Evolutionary conservation across 2,797 vertebrate genomes (phyloP).

Genomic region (Mus minutoides): DNA sequence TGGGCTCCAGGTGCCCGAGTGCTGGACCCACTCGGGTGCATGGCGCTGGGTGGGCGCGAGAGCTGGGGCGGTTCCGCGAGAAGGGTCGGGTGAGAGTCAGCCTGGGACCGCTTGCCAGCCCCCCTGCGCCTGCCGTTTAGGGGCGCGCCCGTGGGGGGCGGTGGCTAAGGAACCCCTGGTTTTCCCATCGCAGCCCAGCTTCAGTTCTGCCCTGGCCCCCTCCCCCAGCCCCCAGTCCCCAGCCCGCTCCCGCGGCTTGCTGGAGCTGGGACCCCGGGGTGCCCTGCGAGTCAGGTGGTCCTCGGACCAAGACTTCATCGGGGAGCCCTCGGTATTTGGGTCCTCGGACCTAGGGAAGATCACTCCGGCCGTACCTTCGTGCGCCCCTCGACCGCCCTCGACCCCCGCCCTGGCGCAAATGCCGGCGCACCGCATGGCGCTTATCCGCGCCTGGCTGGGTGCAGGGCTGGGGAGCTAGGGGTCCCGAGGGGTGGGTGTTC

Average conservation of each 20-base stretch:
- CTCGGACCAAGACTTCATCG: constrained; percentile 29
- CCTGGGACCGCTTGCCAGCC: constrained; percentile 24
- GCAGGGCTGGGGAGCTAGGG: neutral
- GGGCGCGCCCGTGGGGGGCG: constrained; percentile 54
- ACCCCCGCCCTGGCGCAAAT: constrained; percentile 39
- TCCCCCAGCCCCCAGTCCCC: constrained; percentile 55
- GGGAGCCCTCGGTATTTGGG: neutral
- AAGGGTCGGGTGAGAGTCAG: constrained; percentile 27
- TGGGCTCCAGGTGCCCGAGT: constrained; percentile 21
- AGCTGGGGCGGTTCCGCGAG: neutral
- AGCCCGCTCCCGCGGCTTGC: neutral
- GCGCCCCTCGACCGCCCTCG: constrained; percentile 45
- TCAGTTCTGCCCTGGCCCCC: constrained; percentile 63
- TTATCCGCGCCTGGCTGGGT: neutral
- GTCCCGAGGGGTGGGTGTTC: neutral
- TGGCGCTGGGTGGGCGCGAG: neutral
- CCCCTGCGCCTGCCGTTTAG: constrained; percentile 2
- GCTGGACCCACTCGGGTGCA: neutral
- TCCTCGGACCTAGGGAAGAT: constrained; percentile 21
- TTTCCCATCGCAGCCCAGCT: neutral
- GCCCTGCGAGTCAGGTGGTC: constrained; percentile 25
- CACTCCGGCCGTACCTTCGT: neutral
- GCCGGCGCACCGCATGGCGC: constrained; percentile 59
- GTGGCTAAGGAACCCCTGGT: neutral
- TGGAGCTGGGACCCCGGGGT: constrained; percentile 57